Base-by-base conservation (phyloP, 2,113 vertebrate genomes). In the Rousettus leschenaultii region DNA sequence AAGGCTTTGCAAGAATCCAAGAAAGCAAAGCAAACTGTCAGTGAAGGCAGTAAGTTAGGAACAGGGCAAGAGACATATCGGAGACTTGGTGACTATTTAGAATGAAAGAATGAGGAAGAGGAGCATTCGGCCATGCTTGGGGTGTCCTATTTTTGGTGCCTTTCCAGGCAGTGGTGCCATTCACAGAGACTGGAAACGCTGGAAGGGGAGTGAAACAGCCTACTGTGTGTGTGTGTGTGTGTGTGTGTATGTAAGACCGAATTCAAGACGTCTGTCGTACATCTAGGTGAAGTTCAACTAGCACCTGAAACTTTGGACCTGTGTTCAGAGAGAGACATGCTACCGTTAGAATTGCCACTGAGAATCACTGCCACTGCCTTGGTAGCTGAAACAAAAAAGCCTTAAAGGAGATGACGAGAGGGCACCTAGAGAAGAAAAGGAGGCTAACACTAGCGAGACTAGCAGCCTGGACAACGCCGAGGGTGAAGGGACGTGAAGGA, bases 1-100 rank as follows among this genome's bases (percentile, higher is more conserved):
- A 38, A 78, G 77, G 22, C 88, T 95, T 89, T 92, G 30, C 28
- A 92, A 92, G 73, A 87, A 75, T 73, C 66, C 19, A 91, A 70
- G 78, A 65, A 68, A 95, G 61, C 59, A 75, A 91, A 85, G 77
- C 43, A 90, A 86, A 95, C 30, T 68, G 66, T 38, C 89, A 89
- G n/a, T 13, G 51, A 78, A 90, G 80, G 55, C 66, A 75, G 40
- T 48, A 24, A 89, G 77, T 86, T 96, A 40, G 53, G 48, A 94
- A 88, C 14, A n/a, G 33, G 24, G 21, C 0, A 9, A 55, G 24
- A 91, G 66, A 90, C 7, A 14, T 28, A 82, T 87, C 40, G 94
- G 91, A 78, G 48, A n/a, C n/a, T 9, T n/a, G 6, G 65, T 55
- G 48, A 79, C 30, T 66, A 61, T 18, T 84, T 15, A 19, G n/a